Evolutionary conservation across 2,113 vertebrate species (phyloP).

Genomic region (Ailuropoda melanoleuca): DNA sequence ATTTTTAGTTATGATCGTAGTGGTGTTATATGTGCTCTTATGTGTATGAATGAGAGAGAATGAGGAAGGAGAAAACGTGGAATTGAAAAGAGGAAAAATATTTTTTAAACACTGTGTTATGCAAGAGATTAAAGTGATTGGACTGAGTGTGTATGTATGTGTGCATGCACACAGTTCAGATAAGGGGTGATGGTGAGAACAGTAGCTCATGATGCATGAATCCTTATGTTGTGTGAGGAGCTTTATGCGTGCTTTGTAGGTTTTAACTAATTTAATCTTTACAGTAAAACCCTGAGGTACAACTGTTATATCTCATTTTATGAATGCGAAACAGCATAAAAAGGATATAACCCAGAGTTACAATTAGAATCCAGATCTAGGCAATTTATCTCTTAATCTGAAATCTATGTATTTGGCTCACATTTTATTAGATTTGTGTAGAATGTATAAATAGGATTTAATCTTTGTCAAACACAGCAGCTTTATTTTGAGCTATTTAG

Average conservation of each 20-base stretch:
- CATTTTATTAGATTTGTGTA: conserved; percentile 1
- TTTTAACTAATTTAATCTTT: not conserved
- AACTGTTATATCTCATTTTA: not conserved
- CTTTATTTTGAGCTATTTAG: conserved; percentile 30
- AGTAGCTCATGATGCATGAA: not conserved
- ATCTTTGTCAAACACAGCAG: not conserved
- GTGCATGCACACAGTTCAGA: not conserved
- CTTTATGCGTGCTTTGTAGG: not conserved
- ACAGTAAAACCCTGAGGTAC: not conserved
- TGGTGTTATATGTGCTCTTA: not conserved
- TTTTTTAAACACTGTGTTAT: not conserved
- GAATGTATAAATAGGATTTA: not conserved
- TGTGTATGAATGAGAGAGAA: not conserved
- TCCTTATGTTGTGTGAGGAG: not conserved
- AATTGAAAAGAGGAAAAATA: not conserved
- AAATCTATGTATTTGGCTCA: not conserved
- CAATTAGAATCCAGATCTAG: not conserved
- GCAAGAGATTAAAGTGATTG: not conserved
- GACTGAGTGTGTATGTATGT: not conserved
- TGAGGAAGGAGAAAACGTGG: not conserved
- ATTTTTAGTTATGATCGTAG: not conserved
- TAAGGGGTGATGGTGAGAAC: not conserved
- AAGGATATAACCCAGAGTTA: not conserved
- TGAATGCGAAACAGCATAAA: not conserved
- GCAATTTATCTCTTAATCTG: not conserved